A percentile compares a stretch with the other conserved stretches of the same genome.
Conservation (phyloP, 2,797 vertebrate genomes). For the Serranus cabrilla region DNA sequence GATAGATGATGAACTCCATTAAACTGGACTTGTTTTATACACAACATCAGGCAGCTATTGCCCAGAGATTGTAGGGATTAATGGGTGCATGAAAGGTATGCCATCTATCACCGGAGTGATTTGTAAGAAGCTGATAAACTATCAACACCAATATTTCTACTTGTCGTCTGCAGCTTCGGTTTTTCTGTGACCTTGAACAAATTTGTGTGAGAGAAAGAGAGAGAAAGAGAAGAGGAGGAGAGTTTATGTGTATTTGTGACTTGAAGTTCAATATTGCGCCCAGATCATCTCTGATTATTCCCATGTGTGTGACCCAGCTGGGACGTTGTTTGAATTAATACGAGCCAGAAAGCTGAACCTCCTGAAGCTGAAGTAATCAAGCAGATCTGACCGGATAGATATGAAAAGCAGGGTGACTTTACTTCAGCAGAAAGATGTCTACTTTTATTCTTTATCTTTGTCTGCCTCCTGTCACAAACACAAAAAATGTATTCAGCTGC, state of each 20-base stretch:
- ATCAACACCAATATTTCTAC: conserved; percentile 48
- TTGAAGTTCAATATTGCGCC: conserved; percentile 59
- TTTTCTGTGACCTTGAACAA: conserved; percentile 44
- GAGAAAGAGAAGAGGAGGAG: conserved; percentile 2
- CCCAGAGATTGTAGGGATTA: conserved; percentile 52
- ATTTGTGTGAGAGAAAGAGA: conserved; percentile 8
- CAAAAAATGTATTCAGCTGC: conserved; percentile 16
- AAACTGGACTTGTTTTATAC: conserved; percentile 66
- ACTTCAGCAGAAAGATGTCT: conserved; percentile 27
- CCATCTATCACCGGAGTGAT: conserved; percentile 57
- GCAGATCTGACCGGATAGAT: conserved; percentile 51
- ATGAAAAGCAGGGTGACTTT: conserved; percentile 41
- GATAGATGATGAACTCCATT: conserved; percentile 62
- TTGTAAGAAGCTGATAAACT: conserved; percentile 60
- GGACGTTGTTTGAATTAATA: conserved; percentile 69
- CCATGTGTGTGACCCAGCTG: conserved; percentile 77
- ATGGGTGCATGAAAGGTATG: conserved; percentile 43
- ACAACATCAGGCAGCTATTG: conserved; percentile 50
- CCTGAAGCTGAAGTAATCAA: conserved; percentile 66
- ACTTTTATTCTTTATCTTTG: conserved; percentile 27
- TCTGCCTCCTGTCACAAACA: conserved; percentile 25
- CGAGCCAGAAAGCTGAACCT: conserved; percentile 57
- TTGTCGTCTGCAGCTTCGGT: conserved; percentile 10
- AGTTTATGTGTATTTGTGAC: conserved; percentile 36
- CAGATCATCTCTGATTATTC: conserved; percentile 75